A percentile compares a stretch with the other conserved stretches of the same genome.
These are phyloP conservation scores for Pampusana beccarii DNA, from an alignment of 2,113 vertebrate species.

Conservation along the genomic window DNA sequence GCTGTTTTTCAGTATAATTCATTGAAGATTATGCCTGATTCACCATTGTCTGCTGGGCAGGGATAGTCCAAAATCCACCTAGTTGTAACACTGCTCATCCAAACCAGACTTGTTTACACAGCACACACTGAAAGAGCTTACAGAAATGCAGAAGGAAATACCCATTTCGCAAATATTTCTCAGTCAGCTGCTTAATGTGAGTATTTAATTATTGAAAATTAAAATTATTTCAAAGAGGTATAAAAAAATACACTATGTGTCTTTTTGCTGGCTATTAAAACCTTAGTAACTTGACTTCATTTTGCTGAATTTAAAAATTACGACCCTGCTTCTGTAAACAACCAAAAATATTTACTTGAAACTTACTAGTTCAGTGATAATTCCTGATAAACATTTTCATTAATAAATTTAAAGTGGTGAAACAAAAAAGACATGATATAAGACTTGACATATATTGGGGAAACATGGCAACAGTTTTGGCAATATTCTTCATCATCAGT, in stretches of 20 bases:
- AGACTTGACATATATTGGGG: background rate
- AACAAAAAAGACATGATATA: background rate
- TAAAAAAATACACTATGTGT: background rate
- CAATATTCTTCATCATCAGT: background rate
- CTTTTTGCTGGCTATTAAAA: background rate
- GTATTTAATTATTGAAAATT: background rate
- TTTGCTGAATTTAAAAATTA: background rate
- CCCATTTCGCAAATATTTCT: background rate
- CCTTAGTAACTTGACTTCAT: background rate
- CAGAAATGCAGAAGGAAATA: background rate
- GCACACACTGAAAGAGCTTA: background rate
- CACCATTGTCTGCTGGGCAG: background rate
- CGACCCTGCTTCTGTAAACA: background rate
- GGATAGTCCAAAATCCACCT: background rate
- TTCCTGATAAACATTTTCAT: background rate
- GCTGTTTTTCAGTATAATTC: background rate
- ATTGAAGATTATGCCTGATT: background rate
- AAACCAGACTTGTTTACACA: background rate
- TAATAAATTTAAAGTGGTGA: background rate
- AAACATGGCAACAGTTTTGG: background rate
- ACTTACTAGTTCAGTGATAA: background rate
- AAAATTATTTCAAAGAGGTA: background rate
- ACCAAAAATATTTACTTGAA: background rate
- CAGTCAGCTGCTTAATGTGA: background rate
- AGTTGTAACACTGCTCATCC: background rate